These are phyloP conservation scores for Alethe diademata DNA, from an alignment of 2,113 vertebrate species.

Conservation along the genomic window DNA sequence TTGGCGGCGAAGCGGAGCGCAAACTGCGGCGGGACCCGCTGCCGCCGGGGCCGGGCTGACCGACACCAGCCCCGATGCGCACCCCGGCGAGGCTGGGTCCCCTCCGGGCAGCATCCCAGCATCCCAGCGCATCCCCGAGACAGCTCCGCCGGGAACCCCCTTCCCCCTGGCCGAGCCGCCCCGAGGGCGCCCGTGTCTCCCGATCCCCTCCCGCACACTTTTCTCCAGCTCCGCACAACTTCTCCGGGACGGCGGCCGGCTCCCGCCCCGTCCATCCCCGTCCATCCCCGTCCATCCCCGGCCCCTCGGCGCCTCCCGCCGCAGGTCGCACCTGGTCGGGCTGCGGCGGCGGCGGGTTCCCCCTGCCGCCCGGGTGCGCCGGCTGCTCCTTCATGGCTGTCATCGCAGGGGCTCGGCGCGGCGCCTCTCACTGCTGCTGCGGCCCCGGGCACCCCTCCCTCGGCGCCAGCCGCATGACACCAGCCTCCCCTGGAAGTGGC, in stretches of 20 bases:
- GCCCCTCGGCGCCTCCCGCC: not conserved
- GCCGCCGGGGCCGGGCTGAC: not conserved
- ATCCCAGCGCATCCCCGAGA: not conserved
- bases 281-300: not conserved
- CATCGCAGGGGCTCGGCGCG: conserved; percentile 71
- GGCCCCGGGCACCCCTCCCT: conserved; percentile 60
- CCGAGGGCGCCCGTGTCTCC: not conserved
- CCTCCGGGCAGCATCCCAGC: not conserved
- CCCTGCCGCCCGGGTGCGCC: conserved; percentile 72
- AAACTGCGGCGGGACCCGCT: not conserved
- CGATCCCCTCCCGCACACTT: not conserved
- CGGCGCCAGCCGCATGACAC: conserved; percentile 65
- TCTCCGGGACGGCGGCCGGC: not conserved
- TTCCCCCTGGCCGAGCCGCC: not conserved
- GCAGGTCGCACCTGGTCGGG: conserved; percentile 80
- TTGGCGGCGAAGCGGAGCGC: not conserved
- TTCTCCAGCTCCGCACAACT: not conserved
- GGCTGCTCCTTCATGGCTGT: conserved; percentile 87
- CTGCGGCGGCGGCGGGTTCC: conserved; percentile 70
- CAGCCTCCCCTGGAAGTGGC: conserved; percentile 55
- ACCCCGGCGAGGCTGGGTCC: not conserved
- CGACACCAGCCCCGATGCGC: not conserved
- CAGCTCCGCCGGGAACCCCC: not conserved
- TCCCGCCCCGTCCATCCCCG: not conserved
- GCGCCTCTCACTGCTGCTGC: conserved; percentile 63